Percentiles rank a stretch among this genome's conserved stretches.
Evolutionary conservation across 23 tunicate species (phyloP).

Genomic region (Clavelina lepadiformis): DNA sequence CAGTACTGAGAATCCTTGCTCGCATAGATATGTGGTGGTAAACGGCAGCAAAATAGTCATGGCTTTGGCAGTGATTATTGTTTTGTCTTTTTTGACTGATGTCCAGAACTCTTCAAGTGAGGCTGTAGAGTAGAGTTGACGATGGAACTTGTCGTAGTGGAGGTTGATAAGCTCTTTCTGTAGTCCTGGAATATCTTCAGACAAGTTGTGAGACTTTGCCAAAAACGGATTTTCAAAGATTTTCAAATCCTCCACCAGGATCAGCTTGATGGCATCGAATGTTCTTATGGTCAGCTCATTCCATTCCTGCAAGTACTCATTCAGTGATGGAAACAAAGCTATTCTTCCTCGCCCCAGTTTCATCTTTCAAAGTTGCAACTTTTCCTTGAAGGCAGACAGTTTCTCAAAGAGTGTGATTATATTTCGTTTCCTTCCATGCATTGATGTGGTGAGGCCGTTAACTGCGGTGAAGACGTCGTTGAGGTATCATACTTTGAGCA

Average conservation of each 20-base stretch:
- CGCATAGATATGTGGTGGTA: constrained; percentile 43
- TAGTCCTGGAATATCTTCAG: constrained; percentile 40
- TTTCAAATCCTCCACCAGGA: constrained; percentile 36
- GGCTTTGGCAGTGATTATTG: constrained; percentile 36
- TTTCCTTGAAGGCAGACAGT: constrained; percentile 56
- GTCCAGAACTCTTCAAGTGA: constrained; percentile 47
- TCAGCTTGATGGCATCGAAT: constrained; percentile 26
- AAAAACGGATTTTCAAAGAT: constrained; percentile 53
- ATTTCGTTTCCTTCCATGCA: constrained; percentile 56
- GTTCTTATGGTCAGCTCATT: constrained; percentile 18
- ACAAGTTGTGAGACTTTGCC: constrained; percentile 50
- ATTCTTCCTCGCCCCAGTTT: constrained; percentile 36
- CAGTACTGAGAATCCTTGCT: constrained; percentile 18
- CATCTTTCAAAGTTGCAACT: constrained; percentile 42
- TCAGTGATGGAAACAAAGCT: constrained; percentile 36
- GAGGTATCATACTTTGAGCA: constrained; percentile 41
- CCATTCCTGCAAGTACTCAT: constrained; percentile 46
- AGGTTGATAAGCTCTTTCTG: neutral
- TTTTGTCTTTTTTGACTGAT: constrained; percentile 24
- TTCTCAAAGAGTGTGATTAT: constrained; percentile 33
- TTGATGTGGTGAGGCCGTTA: constrained; percentile 26
- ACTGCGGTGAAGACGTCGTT: constrained; percentile 29
- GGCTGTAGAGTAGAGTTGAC: constrained; percentile 47
- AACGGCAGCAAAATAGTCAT: constrained; percentile 41
- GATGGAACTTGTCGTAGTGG: constrained; percentile 27